A percentile compares a stretch with the other conserved stretches of the same genome.
phyloP scores from a whole-genome alignment of 2,797 vertebrate species.

The Iguana delicatissima region DNA sequence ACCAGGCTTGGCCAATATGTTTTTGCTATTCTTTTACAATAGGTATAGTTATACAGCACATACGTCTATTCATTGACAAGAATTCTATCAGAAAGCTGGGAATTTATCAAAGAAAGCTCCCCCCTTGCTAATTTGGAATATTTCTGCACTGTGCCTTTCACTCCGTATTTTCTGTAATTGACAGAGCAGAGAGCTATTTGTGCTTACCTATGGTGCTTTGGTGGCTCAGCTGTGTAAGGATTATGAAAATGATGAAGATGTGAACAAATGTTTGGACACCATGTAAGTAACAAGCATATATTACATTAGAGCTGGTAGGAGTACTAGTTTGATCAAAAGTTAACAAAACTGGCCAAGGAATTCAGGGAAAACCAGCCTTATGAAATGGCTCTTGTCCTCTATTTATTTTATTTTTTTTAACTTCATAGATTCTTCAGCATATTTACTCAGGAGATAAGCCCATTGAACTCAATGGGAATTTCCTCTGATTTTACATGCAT shows the following conservation, averaged over 20 bases:
- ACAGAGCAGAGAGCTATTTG: constrained; percentile 85
- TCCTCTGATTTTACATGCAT: background rate
- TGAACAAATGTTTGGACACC: constrained; percentile 81
- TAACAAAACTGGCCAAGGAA: background rate
- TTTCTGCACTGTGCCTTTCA: constrained; percentile 9
- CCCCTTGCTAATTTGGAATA: background rate
- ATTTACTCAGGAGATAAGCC: background rate
- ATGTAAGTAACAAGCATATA: constrained; percentile 80
- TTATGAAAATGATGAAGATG: constrained; percentile 85
- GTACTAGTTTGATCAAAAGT: background rate
- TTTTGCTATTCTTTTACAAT: background rate
- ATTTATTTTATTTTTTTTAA: background rate
- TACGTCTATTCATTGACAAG: background rate
- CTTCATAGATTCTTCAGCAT: background rate
- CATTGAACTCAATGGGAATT: background rate
- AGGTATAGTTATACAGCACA: background rate
- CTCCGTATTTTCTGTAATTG: constrained; percentile 33
- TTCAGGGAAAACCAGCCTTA: background rate
- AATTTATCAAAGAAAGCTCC: background rate
- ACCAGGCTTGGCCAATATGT: background rate
- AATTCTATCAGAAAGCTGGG: background rate
- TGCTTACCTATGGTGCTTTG: constrained; percentile 83
- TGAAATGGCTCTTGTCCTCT: background rate
- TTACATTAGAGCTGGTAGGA: background rate
- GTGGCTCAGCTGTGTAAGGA: constrained; percentile 85